These are phyloP conservation scores for Brachystomella parvula DNA, from an alignment of 1,140 invertebrate species.

Conservation along the genomic window DNA sequence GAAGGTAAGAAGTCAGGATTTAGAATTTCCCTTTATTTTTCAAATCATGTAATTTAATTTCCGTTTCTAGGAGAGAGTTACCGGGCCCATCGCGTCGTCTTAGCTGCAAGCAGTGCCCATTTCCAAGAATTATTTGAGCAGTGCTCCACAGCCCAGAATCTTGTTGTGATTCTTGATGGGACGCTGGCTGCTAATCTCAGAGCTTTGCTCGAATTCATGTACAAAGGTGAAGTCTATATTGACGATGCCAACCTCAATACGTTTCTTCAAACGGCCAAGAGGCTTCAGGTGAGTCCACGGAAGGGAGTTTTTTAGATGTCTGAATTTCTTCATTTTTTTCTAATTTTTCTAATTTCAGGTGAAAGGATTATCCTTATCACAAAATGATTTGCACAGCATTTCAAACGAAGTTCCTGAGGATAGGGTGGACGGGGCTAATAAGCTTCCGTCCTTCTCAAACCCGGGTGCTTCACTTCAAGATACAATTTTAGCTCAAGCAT, in stretches of 20 bases:
- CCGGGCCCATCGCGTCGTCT: conserved; percentile 80
- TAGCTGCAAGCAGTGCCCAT: conserved; percentile 87
- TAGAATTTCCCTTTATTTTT: conserved; percentile 14
- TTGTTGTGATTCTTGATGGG: conserved; percentile 78
- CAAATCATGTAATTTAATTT: conserved; percentile 8
- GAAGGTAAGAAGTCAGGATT: conserved; percentile 57
- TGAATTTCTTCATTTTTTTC: conserved; percentile 22
- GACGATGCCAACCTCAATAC: conserved; percentile 79
- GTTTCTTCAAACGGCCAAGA: conserved; percentile 82
- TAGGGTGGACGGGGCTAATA: conserved; percentile 25
- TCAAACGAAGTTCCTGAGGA: conserved; percentile 30
- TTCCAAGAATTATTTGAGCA: conserved; percentile 85
- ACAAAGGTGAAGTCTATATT: conserved; percentile 83
- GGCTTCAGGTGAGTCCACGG: conserved; percentile 68
- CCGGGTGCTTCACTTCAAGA: conserved; percentile 28
- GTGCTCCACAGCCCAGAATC: conserved; percentile 69
- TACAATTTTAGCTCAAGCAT: conserved; percentile 36
- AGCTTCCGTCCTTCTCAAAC: conserved; percentile 23
- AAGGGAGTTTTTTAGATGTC: conserved; percentile 1
- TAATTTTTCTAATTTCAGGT: conserved; percentile 49
- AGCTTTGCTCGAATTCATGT: conserved; percentile 84
- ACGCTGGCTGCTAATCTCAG: conserved; percentile 80
- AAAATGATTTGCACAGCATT: conserved; percentile 38
- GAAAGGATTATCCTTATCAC: conserved; percentile 61
- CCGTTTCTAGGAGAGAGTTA: conserved; percentile 69